phyloP scores from a whole-genome alignment of 2,888 invertebrate species.

The Ctena decussata region DNA sequence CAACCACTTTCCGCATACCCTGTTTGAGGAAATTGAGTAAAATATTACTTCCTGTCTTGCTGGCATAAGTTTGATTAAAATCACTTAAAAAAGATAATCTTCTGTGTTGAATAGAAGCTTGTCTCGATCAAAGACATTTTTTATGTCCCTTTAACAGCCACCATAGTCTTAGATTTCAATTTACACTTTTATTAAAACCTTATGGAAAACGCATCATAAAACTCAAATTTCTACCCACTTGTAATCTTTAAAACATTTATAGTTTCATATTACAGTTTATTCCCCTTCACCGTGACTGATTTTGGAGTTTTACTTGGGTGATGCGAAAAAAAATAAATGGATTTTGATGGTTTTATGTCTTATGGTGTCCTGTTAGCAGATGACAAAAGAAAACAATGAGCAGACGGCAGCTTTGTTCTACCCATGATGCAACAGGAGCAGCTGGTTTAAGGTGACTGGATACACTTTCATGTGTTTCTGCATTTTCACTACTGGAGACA shows the following conservation, averaged over 20 bases:
- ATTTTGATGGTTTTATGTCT: not conserved
- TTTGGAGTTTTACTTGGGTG: not conserved
- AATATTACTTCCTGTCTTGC: too few relatives aligned
- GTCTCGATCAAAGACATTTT: not conserved
- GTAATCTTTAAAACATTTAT: slow-evolving; percentile 14
- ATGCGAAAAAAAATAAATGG: slow-evolving; percentile 5
- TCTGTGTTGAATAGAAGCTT: not conserved
- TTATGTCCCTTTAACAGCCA: slow-evolving; percentile 8
- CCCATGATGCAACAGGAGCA: slow-evolving; percentile 2
- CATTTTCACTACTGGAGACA: too few relatives aligned
- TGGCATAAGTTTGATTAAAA: too few relatives aligned
- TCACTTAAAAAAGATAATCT: too few relatives aligned
- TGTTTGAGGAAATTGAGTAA: too few relatives aligned
- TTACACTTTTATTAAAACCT: slow-evolving; percentile 11
- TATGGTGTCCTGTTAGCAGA: not conserved
- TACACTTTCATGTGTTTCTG: too few relatives aligned
- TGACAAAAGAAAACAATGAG: not conserved
- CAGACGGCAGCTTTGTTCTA: not conserved
- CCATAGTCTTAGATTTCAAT: slow-evolving; percentile 4
- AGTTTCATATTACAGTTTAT: slow-evolving; percentile 3
- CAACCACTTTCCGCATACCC: too few relatives aligned
- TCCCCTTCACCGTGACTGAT: not conserved
- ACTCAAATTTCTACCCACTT: slow-evolving; percentile 3
- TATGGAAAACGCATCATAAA: slow-evolving; percentile 7
- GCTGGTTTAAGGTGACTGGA: not conserved